A percentile compares a stretch with the other conserved stretches of the same genome.
Conservation (phyloP, 2,797 vertebrate species). For the Squalus acanthias region DNA sequence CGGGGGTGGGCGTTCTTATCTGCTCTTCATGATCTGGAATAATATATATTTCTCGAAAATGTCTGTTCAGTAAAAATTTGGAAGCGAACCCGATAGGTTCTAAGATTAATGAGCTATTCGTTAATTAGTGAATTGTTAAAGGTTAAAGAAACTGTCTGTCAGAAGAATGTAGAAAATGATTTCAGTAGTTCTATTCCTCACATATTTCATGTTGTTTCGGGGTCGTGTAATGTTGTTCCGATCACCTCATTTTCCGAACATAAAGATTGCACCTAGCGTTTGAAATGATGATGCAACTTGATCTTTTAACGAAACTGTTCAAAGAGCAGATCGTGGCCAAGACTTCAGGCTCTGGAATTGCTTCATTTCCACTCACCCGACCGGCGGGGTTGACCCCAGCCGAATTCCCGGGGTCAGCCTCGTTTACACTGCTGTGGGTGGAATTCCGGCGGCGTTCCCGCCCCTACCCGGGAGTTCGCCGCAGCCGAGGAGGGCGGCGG, state of each 20-base stretch:
- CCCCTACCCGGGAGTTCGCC: not conserved
- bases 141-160: not conserved
- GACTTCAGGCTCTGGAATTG: not conserved
- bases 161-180: not conserved
- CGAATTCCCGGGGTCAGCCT: not conserved
- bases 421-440: not conserved
- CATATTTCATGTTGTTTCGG: not conserved
- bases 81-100: not conserved
- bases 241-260: not conserved
- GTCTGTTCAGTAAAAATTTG: not conserved
- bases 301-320: not conserved
- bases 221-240: not conserved
- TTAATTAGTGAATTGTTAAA: not conserved
- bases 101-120: not conserved
- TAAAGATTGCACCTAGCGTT: not conserved
- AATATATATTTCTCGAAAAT: not conserved
- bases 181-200: not conserved
- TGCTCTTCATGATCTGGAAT: not conserved
- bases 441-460: too few relatives aligned
- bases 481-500: not conserved
- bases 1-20: not conserved
- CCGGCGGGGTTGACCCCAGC: not conserved
- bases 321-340: not conserved
- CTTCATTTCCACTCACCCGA: not conserved
- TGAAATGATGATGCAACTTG: not conserved